Evolutionary conservation across 2,113 vertebrate species (phyloP).

Genomic region (Bothrops jararaca): DNA sequence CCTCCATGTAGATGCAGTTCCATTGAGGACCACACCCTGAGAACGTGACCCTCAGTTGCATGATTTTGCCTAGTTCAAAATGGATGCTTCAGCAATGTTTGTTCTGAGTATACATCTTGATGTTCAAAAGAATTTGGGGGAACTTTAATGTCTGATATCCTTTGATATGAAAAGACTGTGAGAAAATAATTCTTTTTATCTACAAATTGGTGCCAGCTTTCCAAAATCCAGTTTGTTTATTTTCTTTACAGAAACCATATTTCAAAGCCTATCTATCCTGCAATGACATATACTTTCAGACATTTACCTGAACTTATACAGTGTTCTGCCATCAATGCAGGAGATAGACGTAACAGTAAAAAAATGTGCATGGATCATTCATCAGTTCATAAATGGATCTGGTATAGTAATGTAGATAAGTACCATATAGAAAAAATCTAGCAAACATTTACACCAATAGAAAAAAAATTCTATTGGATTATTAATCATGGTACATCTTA

Average conservation of each 20-base stretch:
- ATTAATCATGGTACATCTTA: neutral
- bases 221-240: neutral
- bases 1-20: too few relatives aligned
- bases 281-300: neutral
- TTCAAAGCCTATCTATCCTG: neutral
- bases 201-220: neutral
- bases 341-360: neutral
- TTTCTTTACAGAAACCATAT: neutral
- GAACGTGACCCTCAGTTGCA: neutral
- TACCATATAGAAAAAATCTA: neutral
- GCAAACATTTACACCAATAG: neutral
- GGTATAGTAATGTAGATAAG: neutral
- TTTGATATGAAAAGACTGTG: neutral
- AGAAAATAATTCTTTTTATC: neutral
- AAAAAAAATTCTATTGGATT: neutral
- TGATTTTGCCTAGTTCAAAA: neutral
- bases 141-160: neutral
- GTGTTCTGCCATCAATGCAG: neutral
- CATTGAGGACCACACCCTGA: too few relatives aligned
- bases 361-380: neutral
- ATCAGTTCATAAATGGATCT: neutral
- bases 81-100: neutral
- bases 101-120: neutral
- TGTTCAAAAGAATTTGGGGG: neutral
- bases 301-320: neutral